phyloP scores from a whole-genome alignment of 2,888 invertebrate species.

The Laspeyria flexula region DNA sequence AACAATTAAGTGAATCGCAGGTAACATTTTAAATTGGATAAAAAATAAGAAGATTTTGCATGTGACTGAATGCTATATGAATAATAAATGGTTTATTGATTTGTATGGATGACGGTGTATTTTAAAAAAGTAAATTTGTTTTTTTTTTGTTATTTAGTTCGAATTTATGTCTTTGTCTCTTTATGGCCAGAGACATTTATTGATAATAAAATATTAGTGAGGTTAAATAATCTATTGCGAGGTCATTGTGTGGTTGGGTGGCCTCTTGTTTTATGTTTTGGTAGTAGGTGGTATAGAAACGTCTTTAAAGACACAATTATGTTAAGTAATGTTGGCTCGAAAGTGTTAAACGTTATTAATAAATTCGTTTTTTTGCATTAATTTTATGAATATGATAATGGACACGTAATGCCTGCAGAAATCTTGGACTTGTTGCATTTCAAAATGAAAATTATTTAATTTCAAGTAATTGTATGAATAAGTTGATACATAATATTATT shows the following conservation, averaged over 20 bases:
- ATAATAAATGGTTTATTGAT: slow-evolving; percentile 28
- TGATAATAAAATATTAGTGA: background rate
- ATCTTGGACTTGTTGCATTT: too few relatives aligned
- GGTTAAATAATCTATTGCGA: too few relatives aligned
- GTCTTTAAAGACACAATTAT: background rate
- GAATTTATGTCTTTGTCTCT: background rate
- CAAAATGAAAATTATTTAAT: too few relatives aligned
- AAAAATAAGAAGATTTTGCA: slow-evolving; percentile 48
- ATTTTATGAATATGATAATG: too few relatives aligned
- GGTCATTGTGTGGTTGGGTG: background rate
- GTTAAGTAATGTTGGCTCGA: too few relatives aligned
- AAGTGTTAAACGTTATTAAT: too few relatives aligned
- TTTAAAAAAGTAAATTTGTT: slow-evolving; percentile 14
- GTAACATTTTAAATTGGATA: slow-evolving; percentile 71
- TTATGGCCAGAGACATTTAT: background rate
- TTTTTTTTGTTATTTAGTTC: slow-evolving; percentile 6
- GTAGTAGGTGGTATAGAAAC: background rate
- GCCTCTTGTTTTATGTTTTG: background rate
- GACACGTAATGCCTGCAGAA: too few relatives aligned
- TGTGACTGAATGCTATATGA: slow-evolving; percentile 18
- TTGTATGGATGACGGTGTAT: slow-evolving; percentile 7
- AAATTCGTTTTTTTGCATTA: too few relatives aligned
- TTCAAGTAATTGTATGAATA: too few relatives aligned
- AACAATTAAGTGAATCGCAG: slow-evolving; percentile 80
- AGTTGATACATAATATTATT: too few relatives aligned